Percentiles rank a stretch among this genome's conserved stretches.
These are phyloP conservation scores for Colaptes auratus DNA, from an alignment of 2,113 vertebrate species.

Conservation along the genomic window DNA sequence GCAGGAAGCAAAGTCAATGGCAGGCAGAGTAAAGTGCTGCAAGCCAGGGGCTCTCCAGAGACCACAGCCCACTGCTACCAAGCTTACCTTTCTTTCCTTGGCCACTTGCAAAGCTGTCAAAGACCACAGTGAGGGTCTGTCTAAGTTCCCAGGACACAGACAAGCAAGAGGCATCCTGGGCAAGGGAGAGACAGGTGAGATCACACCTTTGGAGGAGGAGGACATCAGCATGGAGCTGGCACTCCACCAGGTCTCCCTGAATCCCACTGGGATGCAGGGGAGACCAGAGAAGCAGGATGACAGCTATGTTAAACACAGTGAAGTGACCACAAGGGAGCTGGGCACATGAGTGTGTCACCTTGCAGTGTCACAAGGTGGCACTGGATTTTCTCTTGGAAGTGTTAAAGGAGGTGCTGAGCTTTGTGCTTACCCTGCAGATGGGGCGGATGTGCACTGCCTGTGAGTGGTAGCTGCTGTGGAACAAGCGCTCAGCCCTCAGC, in stretches of 20 bases:
- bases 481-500: slow-evolving; percentile 94
- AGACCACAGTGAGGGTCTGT: slow-evolving; percentile 92
- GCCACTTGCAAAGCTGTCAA: slow-evolving; percentile 87
- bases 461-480: slow-evolving; percentile 96
- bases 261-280: rapidly evolving
- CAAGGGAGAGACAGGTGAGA: not conserved
- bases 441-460: slow-evolving; percentile 94
- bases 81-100: slow-evolving; percentile 89
- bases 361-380: not conserved
- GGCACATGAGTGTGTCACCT: not conserved
- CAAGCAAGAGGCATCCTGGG: slow-evolving; percentile 83
- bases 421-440: slow-evolving; percentile 82
- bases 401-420: not conserved
- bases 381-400: not conserved
- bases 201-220: not conserved
- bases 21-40: not conserved
- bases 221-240: not conserved
- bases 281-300: not conserved
- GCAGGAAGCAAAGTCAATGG: slow-evolving; percentile 1
- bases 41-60: not conserved
- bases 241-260: not conserved
- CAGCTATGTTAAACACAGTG: not conserved
- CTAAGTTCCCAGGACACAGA: slow-evolving; percentile 92
- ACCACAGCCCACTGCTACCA: rapidly evolving
- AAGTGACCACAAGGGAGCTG: not conserved